phyloP scores from a whole-genome alignment of 2,888 invertebrate species.

The Allophyes oxyacanthae region DNA sequence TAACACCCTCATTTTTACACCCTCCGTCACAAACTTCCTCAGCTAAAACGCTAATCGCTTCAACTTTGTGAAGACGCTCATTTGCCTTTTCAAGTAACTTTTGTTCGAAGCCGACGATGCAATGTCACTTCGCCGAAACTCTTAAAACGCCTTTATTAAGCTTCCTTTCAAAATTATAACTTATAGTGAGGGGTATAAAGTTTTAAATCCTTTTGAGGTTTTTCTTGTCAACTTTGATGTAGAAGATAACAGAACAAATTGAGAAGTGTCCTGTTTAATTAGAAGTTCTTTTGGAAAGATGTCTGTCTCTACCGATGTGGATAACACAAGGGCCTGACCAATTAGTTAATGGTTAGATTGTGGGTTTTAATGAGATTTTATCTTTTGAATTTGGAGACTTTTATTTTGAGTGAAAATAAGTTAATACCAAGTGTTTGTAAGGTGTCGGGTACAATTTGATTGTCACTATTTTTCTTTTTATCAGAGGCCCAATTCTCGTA shows the following conservation, averaged over 20 bases:
- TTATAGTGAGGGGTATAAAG: slow-evolving; percentile 58
- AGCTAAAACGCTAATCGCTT: slow-evolving; percentile 77
- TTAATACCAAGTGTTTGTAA: slow-evolving; percentile 25
- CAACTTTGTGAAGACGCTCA: slow-evolving; percentile 78
- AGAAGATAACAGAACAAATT: slow-evolving; percentile 68
- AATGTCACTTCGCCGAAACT: slow-evolving; percentile 73
- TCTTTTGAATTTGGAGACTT: slow-evolving; percentile 46
- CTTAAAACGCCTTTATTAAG: slow-evolving; percentile 65
- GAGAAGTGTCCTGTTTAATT: slow-evolving; percentile 77
- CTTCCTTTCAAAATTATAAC: slow-evolving; percentile 52
- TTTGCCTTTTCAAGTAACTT: slow-evolving; percentile 77
- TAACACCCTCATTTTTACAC: slow-evolving; percentile 54
- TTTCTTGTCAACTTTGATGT: slow-evolving; percentile 51
- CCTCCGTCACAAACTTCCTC: slow-evolving; percentile 49
- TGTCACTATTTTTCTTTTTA: slow-evolving; percentile 26
- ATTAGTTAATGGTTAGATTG: slow-evolving; percentile 82
- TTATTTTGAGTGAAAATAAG: slow-evolving; percentile 45
- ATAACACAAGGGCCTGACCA: slow-evolving; percentile 70
- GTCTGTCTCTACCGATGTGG: slow-evolving; percentile 67
- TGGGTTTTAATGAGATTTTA: slow-evolving; percentile 79
- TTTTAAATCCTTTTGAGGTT: slow-evolving; percentile 45
- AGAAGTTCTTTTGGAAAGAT: slow-evolving; percentile 69
- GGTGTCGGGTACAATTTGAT: slow-evolving; percentile 41
- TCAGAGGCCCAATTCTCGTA: too few species aligned
- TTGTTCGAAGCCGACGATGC: slow-evolving; percentile 79